Conservation (phyloP, 2,797 vertebrate genomes). For the Pygocentrus nattereri region DNA sequence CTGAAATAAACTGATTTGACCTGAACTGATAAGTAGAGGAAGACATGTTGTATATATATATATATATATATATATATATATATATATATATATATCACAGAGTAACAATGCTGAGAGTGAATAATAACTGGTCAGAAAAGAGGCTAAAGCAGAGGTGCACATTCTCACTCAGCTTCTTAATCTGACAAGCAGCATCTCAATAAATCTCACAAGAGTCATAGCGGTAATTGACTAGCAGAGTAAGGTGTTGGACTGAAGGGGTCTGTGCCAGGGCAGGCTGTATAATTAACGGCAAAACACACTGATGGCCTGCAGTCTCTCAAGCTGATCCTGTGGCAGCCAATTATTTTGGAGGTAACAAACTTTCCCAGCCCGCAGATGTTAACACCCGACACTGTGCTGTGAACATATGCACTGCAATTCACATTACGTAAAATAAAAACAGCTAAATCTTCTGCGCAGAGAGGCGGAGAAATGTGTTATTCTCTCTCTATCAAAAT, state of each 20-base stretch:
- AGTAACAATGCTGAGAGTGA: neutral
- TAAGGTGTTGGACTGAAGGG: slow-evolving; percentile 31
- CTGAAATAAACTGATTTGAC: neutral
- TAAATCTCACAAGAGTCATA: slow-evolving; percentile 35
- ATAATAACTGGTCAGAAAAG: slow-evolving; percentile 14
- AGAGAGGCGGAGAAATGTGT: slow-evolving; percentile 1
- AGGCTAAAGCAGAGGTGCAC: neutral
- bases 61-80: no score
- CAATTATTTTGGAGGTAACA: slow-evolving; percentile 30
- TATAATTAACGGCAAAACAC: slow-evolving; percentile 45
- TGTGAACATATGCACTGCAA: slow-evolving; percentile 20
- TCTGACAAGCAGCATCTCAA: slow-evolving; percentile 37
- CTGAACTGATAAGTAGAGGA: neutral
- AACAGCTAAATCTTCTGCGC: slow-evolving; percentile 13
- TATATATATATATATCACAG: no score
- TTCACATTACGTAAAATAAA: slow-evolving; percentile 1
- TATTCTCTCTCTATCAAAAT: slow-evolving; percentile 30
- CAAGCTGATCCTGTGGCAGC: slow-evolving; percentile 10
- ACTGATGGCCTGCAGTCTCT: slow-evolving; percentile 40
- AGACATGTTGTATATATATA: neutral
- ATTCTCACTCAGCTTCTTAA: slow-evolving; percentile 28
- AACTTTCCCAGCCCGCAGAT: slow-evolving; percentile 12
- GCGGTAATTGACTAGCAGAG: slow-evolving; percentile 50
- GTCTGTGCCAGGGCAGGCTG: slow-evolving; percentile 21
- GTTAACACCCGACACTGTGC: slow-evolving; percentile 4